A percentile compares a stretch with the other conserved stretches of the same genome.
phyloP scores from a whole-genome alignment of 2,797 vertebrate species.

The Pseudochromis fuscus region DNA sequence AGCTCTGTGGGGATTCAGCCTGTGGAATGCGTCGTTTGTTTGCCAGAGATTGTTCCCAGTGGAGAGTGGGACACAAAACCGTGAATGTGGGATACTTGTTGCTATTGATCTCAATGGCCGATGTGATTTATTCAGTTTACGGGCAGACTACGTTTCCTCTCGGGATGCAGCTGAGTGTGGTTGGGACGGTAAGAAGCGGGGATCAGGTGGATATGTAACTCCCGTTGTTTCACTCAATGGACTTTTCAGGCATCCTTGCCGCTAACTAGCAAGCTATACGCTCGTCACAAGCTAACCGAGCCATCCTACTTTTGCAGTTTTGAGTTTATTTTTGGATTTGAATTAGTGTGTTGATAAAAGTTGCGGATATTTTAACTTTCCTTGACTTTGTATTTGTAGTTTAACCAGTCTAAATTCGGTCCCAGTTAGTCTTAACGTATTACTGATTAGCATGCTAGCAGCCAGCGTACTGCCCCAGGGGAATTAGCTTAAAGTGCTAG shows the following conservation, averaged over 20 bases:
- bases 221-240: constrained; percentile 75
- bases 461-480: constrained; percentile 55
- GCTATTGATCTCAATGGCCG: constrained; percentile 18
- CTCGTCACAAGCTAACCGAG: background rate
- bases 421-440: background rate
- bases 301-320: background rate
- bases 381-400: fast-evolving
- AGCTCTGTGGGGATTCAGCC: constrained; percentile 73
- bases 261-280: background rate
- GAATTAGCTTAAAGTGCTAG: constrained; percentile 22
- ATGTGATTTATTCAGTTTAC: constrained; percentile 8
- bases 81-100: constrained; percentile 51
- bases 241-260: background rate
- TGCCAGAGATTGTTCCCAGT: constrained; percentile 82
- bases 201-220: constrained; percentile 83
- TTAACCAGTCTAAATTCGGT: background rate
- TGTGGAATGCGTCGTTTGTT: constrained; percentile 83
- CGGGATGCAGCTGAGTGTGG: constrained; percentile 9
- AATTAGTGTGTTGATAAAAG: background rate
- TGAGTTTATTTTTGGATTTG: too few relatives aligned
- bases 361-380: too few relatives aligned
- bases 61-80: constrained; percentile 63
- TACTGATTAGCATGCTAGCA: constrained; percentile 64
- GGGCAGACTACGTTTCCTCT: background rate
- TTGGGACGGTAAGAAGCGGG: constrained; percentile 72